Percentiles rank a stretch among this genome's conserved stretches.
These are phyloP conservation scores for Peucedramus taeniatus DNA, from an alignment of 2,113 vertebrate species.

Conservation along the genomic window DNA sequence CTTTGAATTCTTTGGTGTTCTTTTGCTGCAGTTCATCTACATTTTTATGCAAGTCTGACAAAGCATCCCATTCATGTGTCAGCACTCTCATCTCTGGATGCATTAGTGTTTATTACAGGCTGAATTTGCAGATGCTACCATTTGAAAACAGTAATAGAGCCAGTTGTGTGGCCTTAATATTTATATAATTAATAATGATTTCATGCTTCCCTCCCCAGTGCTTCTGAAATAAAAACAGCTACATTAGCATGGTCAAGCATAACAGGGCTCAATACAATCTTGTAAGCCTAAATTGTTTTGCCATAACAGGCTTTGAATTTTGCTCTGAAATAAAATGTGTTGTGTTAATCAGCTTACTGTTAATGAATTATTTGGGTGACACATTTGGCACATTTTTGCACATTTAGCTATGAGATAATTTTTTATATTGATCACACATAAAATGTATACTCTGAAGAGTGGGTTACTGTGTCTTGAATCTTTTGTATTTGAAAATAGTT, in stretches of 20 bases:
- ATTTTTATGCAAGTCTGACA: slow-evolving; percentile 73
- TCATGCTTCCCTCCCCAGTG: slow-evolving; percentile 33
- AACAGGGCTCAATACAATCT: neutral
- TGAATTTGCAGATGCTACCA: slow-evolving; percentile 65
- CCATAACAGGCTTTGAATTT: slow-evolving; percentile 26
- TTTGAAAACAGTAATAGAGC: slow-evolving; percentile 46
- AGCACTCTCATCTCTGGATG: slow-evolving; percentile 46
- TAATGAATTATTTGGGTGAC: slow-evolving; percentile 1
- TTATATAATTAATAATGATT: slow-evolving; percentile 58
- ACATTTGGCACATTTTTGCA: neutral
- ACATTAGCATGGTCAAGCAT: slow-evolving; percentile 21
- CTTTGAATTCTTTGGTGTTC: slow-evolving; percentile 72
- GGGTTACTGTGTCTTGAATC: neutral
- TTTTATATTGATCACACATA: neutral
- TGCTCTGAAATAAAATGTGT: neutral
- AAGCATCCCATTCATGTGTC: slow-evolving; percentile 75
- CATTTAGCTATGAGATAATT: neutral
- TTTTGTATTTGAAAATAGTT: neutral
- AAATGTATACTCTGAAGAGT: neutral
- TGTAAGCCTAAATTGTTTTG: slow-evolving; percentile 17
- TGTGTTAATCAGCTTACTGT: neutral
- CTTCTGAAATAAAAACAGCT: slow-evolving; percentile 27
- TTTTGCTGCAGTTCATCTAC: slow-evolving; percentile 69
- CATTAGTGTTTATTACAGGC: slow-evolving; percentile 67
- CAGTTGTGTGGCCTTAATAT: slow-evolving; percentile 24